Base-by-base conservation (phyloP, 2,888 invertebrate species). In the Lycaena phlaeas region DNA sequence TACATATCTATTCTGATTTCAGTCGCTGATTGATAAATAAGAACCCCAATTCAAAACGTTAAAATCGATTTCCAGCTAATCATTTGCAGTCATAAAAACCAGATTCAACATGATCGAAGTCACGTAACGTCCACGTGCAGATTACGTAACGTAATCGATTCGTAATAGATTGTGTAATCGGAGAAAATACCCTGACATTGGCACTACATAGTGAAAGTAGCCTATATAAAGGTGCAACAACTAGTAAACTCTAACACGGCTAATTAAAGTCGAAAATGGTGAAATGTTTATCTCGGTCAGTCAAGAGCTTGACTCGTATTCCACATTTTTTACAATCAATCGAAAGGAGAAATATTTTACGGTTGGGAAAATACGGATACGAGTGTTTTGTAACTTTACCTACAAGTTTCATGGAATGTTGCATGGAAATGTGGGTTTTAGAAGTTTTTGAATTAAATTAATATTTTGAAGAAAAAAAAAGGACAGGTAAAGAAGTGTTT, bases 121-220 rank as follows among this genome's bases (percentile, higher is more conserved):
- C 34, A 18, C 34, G 34, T 34, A 34, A 22, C 34, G 4, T 10
- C 34, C 34, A 34, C 34, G 34, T 34, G 34, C 34, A 18, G 17
- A 9, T 34, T 34, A 34, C 57, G 50, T 66, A 66, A 60, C 57
- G 59, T 58, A 67, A 68, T 56, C 51, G 57, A 60, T 56, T 54
- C 58, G 56, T 56, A 69, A 61, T 59, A 46, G 57, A 59, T 74
- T 72, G 64, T 64, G 60, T 68, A 69, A 73, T 58, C 55, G 59
- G 65, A 74, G 73, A 76, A 76, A 76, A 78, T 71, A 67, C 65
- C 36, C 69, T 81, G 79, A 79, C 79, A 81, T 79, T 81, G 79
- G 69, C 68, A 77, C 67, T 75, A 71, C 68, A 61, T 60, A 70
- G 78, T 73, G 79, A 79, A 78, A 78, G 77, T 77, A 65, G 52